Evolutionary conservation across 1,140 invertebrate genomes (phyloP), one percentile per base, ranked within the genome.

Genomic region (Trichonephila clavata): DNA sequence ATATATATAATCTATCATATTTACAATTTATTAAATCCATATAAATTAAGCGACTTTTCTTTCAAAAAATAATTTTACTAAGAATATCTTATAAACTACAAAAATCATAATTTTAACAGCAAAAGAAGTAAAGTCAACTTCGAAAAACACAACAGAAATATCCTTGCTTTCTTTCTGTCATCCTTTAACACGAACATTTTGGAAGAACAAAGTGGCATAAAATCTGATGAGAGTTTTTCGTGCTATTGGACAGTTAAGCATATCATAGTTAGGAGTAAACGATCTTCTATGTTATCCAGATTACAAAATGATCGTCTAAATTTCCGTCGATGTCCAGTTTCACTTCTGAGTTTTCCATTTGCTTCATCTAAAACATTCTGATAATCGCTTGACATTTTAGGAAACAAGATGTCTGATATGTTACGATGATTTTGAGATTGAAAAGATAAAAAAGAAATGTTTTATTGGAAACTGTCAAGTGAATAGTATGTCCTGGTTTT

Each of bases 171-270:
- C 43, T 50, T 8, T 10, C 5, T 50, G 5, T 50, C 5, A 2
- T 50, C 8, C 43, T 50, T 5, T 50, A 50, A 50, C 43, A 10
- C 8, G 43, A 50, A 50, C 68, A 77, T 27, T 77, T 77, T 77
- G 27, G 20, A 77, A 77, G 68, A 77, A 77, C 3, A 39, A 77
- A 16, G 18, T 32, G 32, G 27, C 68, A 32, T 39, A 27, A 77
- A 18, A 32, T 77, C 8, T 77, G 68, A 77, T 77, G 68, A 77
- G 68, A 77, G 68, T 77, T 77, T 77, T 77, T 27, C 68, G 68
- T 77, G 68, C 27, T 10, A 77, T 16, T 18, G 18, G 27, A 16
- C 68, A 77, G 32, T 77, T 77, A 32, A 77, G 24, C 24, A 18
- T 27, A 77, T 77, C 68, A 77, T 77, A 16, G n/a, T 27, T 77